These are phyloP conservation scores for Sprattus sprattus DNA, from an alignment of 2,113 vertebrate genomes.

Conservation along the genomic window DNA sequence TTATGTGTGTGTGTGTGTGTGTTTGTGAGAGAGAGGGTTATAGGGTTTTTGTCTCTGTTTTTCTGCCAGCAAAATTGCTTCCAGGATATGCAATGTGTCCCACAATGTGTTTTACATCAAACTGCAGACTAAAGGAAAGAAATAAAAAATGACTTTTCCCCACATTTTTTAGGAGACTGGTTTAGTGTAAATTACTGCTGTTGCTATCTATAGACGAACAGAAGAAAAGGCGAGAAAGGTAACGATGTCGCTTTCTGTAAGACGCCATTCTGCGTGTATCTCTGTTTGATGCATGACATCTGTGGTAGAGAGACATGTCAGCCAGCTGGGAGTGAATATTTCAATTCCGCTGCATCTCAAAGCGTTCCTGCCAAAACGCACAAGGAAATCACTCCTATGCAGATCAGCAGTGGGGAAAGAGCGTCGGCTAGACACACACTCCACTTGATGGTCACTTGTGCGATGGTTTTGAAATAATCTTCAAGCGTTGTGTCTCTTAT, in stretches of 20 bases:
- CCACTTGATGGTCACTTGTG: background rate
- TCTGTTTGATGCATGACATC: background rate
- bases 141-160: background rate
- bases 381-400: background rate
- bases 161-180: background rate
- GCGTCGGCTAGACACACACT: background rate
- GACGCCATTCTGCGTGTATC: background rate
- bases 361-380: background rate
- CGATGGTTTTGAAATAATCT: background rate
- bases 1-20: background rate
- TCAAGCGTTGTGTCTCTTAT: background rate
- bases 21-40: background rate
- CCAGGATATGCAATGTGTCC: background rate
- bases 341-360: background rate
- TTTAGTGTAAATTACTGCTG: background rate
- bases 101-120: background rate
- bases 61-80: background rate
- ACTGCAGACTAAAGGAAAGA: background rate
- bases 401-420: background rate
- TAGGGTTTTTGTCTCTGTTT: background rate
- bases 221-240: background rate
- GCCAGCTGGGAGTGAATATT: background rate
- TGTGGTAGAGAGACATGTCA: background rate
- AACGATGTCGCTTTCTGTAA: background rate
- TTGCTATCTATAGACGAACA: background rate